A percentile compares a stretch with the other conserved stretches of the same genome.
Evolutionary conservation across 2,797 vertebrate species (phyloP).

Genomic region (Pagetopsis macropterus): DNA sequence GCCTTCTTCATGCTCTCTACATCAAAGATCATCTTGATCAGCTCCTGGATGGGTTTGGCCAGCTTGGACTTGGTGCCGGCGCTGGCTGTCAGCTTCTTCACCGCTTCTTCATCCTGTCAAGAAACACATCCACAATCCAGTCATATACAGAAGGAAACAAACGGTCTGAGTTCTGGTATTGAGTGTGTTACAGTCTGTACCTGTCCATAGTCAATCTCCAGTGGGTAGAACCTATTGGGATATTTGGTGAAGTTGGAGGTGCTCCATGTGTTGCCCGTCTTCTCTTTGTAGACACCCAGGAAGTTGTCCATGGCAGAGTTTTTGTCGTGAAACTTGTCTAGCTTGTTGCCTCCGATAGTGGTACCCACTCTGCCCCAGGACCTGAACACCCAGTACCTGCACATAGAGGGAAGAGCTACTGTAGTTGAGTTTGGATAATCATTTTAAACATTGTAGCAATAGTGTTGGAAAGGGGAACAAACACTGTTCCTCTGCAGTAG

Average conservation of each 20-base stretch:
- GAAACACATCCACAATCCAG: not conserved
- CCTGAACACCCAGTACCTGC: slow-evolving; percentile 97
- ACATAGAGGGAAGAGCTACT: not conserved
- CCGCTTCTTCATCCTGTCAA: slow-evolving; percentile 94
- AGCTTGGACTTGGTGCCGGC: slow-evolving; percentile 93
- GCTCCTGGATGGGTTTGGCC: slow-evolving; percentile 90
- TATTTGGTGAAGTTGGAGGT: slow-evolving; percentile 94
- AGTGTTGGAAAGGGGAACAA: not conserved
- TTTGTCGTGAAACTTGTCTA: slow-evolving; percentile 94
- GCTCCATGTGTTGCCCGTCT: slow-evolving; percentile 95
- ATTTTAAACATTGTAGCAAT: not conserved
- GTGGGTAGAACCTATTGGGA: slow-evolving; percentile 96
- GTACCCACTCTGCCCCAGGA: slow-evolving; percentile 98
- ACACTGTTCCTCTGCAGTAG: not conserved
- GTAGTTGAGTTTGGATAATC: not conserved
- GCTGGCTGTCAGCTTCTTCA: slow-evolving; percentile 90
- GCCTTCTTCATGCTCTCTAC: slow-evolving; percentile 99
- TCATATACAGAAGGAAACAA: slow-evolving; percentile 3
- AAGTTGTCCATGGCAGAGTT: slow-evolving; percentile 95
- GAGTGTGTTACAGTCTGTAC: slow-evolving; percentile 68
- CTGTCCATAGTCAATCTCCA: slow-evolving; percentile 99
- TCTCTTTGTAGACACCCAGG: slow-evolving; percentile 92
- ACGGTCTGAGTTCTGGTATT: accelerated
- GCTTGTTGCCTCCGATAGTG: slow-evolving; percentile 94
- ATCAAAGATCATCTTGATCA: slow-evolving; percentile 97